These are phyloP conservation scores for Nilaparvata lugens DNA, from an alignment of 1,140 invertebrate genomes.

Conservation along the genomic window DNA sequence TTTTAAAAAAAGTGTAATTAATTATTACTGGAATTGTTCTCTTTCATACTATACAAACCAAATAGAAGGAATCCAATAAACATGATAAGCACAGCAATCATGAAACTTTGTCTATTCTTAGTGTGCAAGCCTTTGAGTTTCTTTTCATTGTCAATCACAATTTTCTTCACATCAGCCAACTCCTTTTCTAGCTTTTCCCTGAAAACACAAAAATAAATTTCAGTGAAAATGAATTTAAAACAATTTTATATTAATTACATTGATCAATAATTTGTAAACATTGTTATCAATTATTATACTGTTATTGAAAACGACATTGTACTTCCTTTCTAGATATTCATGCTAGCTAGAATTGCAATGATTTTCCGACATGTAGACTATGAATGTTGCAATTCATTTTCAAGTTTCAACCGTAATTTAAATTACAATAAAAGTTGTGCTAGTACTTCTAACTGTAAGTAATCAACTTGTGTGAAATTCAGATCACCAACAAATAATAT, in stretches of 20 bases:
- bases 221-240: neutral
- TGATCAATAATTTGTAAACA: too few species aligned
- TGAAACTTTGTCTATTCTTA: conserved; percentile 5
- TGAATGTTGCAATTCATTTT: too few species aligned
- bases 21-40: neutral
- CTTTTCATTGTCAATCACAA: neutral
- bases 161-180: neutral
- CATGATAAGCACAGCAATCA: conserved; percentile 5
- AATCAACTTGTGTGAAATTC: too few species aligned
- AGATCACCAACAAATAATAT: too few species aligned
- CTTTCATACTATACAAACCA: neutral
- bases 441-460: too few species aligned
- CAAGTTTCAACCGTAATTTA: too few species aligned
- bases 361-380: neutral
- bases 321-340: neutral
- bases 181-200: conserved; percentile 9
- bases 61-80: neutral
- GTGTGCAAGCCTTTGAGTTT: neutral
- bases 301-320: neutral
- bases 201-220: neutral
- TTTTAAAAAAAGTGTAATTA: neutral
- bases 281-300: neutral
- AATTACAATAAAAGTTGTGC: too few species aligned
- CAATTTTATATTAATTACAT: neutral
- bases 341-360: neutral